Percentiles rank a stretch among this genome's conserved stretches.
phyloP scores from a whole-genome alignment of 2,113 vertebrate species.

The rabbit (Oryctolagus cuniculus) region mOryCun1.1 NC_091453.1:122592001-122592500 shows the following conservation, averaged over 20 bases:
- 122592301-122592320: background rate
- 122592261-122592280: background rate
- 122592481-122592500: background rate
- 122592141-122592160: background rate
- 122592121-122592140: background rate
- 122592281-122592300: background rate
- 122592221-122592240: background rate
- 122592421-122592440: background rate
- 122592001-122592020: background rate
- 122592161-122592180: background rate
- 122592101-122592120: background rate
- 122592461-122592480: background rate
- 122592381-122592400: background rate
- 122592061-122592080: background rate
- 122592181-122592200: background rate
- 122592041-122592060: background rate
- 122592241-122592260: background rate
- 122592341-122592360: background rate
- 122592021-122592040: background rate
- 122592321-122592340: background rate
- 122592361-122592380: background rate
- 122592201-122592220: background rate
- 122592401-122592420: background rate
- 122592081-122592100: background rate
- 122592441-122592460: background rate